These are phyloP conservation scores for Steatocranus sp. DNA, from an alignment of 2,797 vertebrate species.

Conservation along the genomic window DNA sequence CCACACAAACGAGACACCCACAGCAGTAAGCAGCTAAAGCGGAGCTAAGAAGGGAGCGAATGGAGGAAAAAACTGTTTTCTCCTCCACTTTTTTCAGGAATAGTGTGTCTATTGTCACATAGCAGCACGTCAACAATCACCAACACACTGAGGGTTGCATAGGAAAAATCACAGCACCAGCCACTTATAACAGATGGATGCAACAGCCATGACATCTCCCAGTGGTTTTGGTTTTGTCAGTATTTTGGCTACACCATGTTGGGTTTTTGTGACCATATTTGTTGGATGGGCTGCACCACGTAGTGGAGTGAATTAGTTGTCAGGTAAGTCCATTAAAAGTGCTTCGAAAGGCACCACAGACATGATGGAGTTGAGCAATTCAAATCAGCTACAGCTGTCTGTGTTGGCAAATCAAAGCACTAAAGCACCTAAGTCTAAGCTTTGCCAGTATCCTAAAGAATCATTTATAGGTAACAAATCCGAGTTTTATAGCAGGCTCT, in stretches of 20 bases:
- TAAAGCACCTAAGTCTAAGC: too few species aligned
- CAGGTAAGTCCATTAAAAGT: background rate
- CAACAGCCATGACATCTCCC: background rate
- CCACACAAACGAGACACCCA: background rate
- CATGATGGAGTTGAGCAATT: background rate
- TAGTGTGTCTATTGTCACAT: background rate
- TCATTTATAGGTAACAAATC: background rate
- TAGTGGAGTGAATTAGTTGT: background rate
- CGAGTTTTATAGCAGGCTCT: background rate
- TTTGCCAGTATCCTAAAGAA: background rate
- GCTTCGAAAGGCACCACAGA: background rate
- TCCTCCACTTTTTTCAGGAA: background rate
- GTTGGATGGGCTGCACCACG: background rate
- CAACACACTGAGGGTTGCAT: background rate
- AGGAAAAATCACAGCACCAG: background rate
- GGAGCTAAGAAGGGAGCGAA: background rate
- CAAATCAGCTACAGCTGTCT: background rate
- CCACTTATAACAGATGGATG: background rate
- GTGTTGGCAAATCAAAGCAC: background rate
- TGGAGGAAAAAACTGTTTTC: background rate
- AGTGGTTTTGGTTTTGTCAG: background rate
- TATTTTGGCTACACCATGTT: background rate
- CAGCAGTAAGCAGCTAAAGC: background rate
- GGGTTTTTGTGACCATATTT: background rate
- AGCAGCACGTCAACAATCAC: background rate